Base-by-base conservation (phyloP, 2,888 invertebrate species). In the Synanthedon formicaeformis region DNA sequence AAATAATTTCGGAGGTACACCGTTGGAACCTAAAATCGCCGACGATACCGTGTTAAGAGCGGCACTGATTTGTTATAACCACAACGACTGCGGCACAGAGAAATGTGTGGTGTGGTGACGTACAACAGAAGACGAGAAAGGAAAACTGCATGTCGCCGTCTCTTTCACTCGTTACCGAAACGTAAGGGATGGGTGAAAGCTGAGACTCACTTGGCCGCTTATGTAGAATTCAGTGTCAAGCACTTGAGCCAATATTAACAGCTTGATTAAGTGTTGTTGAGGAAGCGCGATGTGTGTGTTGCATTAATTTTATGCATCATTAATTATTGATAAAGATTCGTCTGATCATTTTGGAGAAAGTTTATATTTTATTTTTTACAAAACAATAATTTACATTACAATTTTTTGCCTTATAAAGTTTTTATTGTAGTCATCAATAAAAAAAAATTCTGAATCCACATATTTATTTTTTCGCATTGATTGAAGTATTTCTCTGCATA, bases 161-260 rank as follows among this genome's bases (percentile, higher is more conserved):
- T 76, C 81, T 69, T 56, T 85, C 75, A 57, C 68, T 64, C 73
- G 12, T 51, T 40, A 59, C 57, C 57, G 48, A 66, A 65, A 50
- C 51, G 74, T 72, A 64, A 74, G 70, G 70, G 81, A 82, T 63
- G 61, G 74, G 65, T 62, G 70, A 73, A 73, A 73, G 71, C 71
- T 62, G 62, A 72, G 76, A 78, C 75, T 68, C 79, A 78, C 71
- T 82, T 73, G 77, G 73, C 59, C 76, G 82, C 60, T 59, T 81
- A 82, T 83, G 81, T 84, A 76, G 84, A 78, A 78, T 83, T 78
- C 63, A 81, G 81, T 85, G 82, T 82, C 82, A 85, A 74, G 67
- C 67, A 65, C 65, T 66, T 61, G 61, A 60, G 59, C 61, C 61
- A 65, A 50, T 67, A 57, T 57, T 58, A 54, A 57, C 59, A 53